phyloP scores from a whole-genome alignment of 1,140 invertebrate species.

The Nasonia giraulti region DNA sequence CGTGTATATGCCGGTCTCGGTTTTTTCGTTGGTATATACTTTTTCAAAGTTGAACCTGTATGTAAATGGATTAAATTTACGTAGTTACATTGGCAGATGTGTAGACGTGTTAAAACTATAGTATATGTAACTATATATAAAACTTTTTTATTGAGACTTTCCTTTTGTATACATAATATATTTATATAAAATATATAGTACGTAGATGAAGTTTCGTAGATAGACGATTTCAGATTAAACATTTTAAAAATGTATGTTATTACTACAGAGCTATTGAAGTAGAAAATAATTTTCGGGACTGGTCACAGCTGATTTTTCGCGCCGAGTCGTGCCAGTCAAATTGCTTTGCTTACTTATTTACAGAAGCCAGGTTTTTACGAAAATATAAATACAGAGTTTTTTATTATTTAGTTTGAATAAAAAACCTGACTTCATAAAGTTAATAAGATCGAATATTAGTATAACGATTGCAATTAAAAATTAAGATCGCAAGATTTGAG shows the following conservation, averaged over 20 bases:
- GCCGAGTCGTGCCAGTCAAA: not conserved
- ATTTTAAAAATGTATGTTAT: constrained; percentile 43
- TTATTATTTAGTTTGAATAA: not conserved
- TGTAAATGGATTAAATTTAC: constrained; percentile 16
- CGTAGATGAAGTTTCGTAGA: constrained; percentile 40
- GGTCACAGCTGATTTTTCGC: not conserved
- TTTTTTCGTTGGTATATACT: not conserved
- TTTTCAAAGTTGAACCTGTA: not conserved
- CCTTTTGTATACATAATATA: not conserved
- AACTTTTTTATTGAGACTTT: not conserved
- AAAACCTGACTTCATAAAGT: not conserved
- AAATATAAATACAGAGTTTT: not conserved
- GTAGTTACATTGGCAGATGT: constrained; percentile 35
- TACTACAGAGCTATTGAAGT: constrained; percentile 50
- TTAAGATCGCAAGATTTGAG: not conserved
- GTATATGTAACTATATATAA: not conserved
- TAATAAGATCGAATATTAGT: not conserved
- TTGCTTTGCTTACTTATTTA: constrained; percentile 3
- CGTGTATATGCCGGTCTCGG: not conserved
- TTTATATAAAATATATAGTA: not conserved
- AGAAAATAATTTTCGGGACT: constrained; percentile 42
- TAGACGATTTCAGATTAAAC: constrained; percentile 3
- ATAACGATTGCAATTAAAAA: no score
- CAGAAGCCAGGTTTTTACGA: not conserved
- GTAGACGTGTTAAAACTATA: not conserved